These are phyloP conservation scores for Adela reaumurella DNA, from an alignment of 2,888 invertebrate genomes.

Conservation along the genomic window DNA sequence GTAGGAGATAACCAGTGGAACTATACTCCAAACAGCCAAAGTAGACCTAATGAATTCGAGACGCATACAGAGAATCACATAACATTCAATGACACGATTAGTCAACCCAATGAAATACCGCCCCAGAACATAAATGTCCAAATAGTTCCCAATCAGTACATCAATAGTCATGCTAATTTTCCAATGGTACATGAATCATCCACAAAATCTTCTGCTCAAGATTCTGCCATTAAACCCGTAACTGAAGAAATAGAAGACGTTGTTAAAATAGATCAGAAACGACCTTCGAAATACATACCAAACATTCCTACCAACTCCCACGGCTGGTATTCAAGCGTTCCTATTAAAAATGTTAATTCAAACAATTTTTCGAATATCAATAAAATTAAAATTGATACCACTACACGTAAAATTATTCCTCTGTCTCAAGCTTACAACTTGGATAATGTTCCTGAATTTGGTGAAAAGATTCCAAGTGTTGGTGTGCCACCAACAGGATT, in stretches of 20 bases:
- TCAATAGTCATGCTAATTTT: constrained; percentile 50
- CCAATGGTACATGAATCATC: constrained; percentile 36
- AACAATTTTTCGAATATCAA: constrained; percentile 27
- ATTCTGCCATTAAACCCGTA: constrained; percentile 20
- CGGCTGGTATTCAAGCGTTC: constrained; percentile 43
- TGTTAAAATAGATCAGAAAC: constrained; percentile 22
- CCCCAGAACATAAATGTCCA: constrained; percentile 2
- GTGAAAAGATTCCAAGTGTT: constrained; percentile 34
- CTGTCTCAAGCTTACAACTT: constrained; percentile 29
- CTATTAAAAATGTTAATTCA: constrained; percentile 21
- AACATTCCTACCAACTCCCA: constrained; percentile 43
- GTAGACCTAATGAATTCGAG: background rate
- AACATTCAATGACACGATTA: constrained; percentile 1
- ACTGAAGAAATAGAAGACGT: constrained; percentile 23
- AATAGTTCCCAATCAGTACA: background rate
- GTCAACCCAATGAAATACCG: constrained; percentile 11
- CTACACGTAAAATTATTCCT: constrained; percentile 42
- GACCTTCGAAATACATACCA: constrained; percentile 34
- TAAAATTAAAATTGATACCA: constrained; percentile 33
- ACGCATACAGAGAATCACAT: background rate
- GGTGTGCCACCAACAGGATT: constrained; percentile 41
- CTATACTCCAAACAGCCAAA: constrained; percentile 20
- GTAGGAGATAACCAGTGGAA: constrained; percentile 40
- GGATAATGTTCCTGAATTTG: constrained; percentile 29
- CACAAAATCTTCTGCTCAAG: constrained; percentile 13